Evolutionary conservation across 1,140 invertebrate species (phyloP).

Genomic region (Pissodes strobi): DNA sequence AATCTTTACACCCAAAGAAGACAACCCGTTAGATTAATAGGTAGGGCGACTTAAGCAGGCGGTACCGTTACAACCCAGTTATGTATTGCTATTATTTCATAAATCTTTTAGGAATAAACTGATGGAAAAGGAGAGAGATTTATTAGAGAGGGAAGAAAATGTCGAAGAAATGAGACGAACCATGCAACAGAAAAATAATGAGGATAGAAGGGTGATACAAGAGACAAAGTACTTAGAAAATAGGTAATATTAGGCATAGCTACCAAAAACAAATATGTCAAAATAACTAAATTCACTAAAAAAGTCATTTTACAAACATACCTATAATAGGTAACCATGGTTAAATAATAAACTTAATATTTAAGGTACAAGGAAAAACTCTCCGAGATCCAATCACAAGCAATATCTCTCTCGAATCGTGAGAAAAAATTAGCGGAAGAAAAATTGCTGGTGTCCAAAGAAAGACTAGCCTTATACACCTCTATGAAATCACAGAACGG

Average conservation of each 20-base stretch:
- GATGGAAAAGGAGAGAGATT: conserved; percentile 47
- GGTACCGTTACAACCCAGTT: no score
- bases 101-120: conserved; percentile 6
- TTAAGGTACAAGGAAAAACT: conserved; percentile 50
- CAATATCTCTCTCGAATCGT: conserved; percentile 39
- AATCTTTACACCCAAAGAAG: no score
- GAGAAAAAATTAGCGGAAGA: conserved; percentile 53
- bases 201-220: conserved; percentile 22
- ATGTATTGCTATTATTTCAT: no score
- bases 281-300: conserved; percentile 37
- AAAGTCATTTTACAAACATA: no score
- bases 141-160: conserved; percentile 55
- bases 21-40: no score
- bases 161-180: conserved; percentile 45
- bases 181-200: conserved; percentile 24
- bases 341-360: conserved; percentile 43
- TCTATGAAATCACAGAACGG: conserved; percentile 23
- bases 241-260: not conserved
- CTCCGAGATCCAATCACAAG: conserved; percentile 47
- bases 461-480: conserved; percentile 43
- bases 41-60: no score
- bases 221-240: conserved; percentile 31
- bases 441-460: conserved; percentile 50
- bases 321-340: no score
- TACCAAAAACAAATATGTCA: not conserved